Base-by-base conservation (phyloP, 2,797 vertebrate genomes). In the Poeciliopsis gracilis region DNA sequence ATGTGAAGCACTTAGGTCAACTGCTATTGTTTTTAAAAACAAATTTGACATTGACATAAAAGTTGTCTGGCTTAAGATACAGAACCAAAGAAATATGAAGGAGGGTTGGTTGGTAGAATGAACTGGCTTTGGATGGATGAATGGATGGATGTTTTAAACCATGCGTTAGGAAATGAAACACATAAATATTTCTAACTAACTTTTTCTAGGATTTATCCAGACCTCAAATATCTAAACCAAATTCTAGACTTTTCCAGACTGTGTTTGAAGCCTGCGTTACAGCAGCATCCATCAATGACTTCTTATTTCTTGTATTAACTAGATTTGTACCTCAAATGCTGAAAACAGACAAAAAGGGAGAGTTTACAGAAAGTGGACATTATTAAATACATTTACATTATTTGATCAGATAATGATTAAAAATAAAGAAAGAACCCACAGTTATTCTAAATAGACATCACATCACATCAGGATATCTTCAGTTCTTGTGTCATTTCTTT, bases 371-470 rank as follows among this genome's bases (percentile, higher is more conserved):
- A 76, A 25, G 18, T 41, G 18, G 10, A 73, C 20, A 73, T 33
- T n/a, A 55, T 38, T 13, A 46, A 7, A 61, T 33, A 47, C 15
- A 61, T 76, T 28, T 25, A 53, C 38, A 67, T 70, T 69, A 77
- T 82, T 83, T 49, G 73, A 80, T 79, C 53, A 73, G 67, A 71
- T 12, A 70, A 69, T 73, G 47, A 59, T 78, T 80, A 33, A 84
- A 28, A 67, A 45, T 15, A 82, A 90, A 76, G 16, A 76, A 78
- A 72, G 11, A 36, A 87, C 55, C 77, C 57, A 82, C 38, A 57
- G 85, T 84, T 76, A 78, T 72, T 38, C 81, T 89, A 73, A 84
- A 88, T 59, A 76, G 72, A 86, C 82, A 88, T 74, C 66, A 53
- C 73, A 83, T 88, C 82, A 76, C 63, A 84, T 72, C 73, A 79